Conservation (phyloP, 2,888 invertebrate genomes). For the Acrocyrtus sp. region DNA sequence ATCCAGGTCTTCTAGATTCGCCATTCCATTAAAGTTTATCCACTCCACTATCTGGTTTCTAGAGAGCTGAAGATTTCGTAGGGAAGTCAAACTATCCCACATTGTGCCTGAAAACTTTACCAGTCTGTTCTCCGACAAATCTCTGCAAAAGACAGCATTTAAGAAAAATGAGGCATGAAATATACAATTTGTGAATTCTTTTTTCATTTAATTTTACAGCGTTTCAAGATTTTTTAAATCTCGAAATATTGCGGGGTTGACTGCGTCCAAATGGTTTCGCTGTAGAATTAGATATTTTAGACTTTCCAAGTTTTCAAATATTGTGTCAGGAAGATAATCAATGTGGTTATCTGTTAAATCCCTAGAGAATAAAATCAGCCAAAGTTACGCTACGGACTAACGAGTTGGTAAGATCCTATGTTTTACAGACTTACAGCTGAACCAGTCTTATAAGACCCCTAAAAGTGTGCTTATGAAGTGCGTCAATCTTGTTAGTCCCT, state of each 20-base stretch:
- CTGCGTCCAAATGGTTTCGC: constrained; percentile 74
- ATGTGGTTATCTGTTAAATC: constrained; percentile 80
- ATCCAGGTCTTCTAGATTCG: constrained; percentile 75
- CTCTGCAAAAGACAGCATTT: constrained; percentile 64
- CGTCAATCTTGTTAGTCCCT: constrained; percentile 76
- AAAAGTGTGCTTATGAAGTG: constrained; percentile 77
- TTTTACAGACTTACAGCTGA: constrained; percentile 67
- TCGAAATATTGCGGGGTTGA: constrained; percentile 72
- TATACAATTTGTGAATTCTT: no score
- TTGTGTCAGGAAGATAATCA: constrained; percentile 73
- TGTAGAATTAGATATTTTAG: constrained; percentile 75
- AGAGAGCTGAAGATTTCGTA: constrained; percentile 75
- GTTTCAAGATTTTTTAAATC: constrained; percentile 74
- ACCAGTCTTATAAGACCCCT: constrained; percentile 73
- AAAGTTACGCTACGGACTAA: no score
- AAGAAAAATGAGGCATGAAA: constrained; percentile 4
- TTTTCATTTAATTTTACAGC: constrained; percentile 67
- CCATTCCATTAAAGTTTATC: constrained; percentile 72
- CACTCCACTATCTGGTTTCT: constrained; percentile 74
- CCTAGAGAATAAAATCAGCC: constrained; percentile 65
- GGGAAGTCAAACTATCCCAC: constrained; percentile 71
- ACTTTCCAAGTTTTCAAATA: constrained; percentile 74
- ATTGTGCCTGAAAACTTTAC: constrained; percentile 71
- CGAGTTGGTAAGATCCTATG: no score
- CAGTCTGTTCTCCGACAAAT: constrained; percentile 76